Evolutionary conservation across 2,797 vertebrate genomes (phyloP).

Genomic region (Vespertilio murinus): DNA sequence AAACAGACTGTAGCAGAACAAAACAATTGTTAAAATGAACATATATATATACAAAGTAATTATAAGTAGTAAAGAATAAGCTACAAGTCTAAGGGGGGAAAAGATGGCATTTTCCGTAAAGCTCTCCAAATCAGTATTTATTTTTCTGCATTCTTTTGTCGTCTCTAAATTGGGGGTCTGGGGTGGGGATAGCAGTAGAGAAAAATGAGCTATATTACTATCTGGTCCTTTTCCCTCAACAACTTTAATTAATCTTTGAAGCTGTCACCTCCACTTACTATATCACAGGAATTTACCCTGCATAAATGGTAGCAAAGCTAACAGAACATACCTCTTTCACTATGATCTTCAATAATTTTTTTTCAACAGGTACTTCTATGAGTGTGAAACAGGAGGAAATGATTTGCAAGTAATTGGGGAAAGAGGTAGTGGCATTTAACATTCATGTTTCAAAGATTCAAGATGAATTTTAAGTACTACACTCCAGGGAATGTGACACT

Average conservation of each 20-base stretch:
- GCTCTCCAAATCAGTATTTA: neutral
- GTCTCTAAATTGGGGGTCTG: neutral
- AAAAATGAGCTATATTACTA: neutral
- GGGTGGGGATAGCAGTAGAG: neutral
- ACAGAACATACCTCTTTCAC: neutral
- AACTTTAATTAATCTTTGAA: slow-evolving; percentile 7
- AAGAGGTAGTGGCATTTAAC: neutral
- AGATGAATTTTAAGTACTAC: slow-evolving; percentile 22
- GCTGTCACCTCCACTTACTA: neutral
- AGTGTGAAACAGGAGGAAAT: slow-evolving; percentile 5
- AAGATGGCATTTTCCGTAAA: neutral
- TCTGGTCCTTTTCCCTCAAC: neutral
- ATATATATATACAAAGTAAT: slow-evolving; percentile 14
- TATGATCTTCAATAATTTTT: neutral
- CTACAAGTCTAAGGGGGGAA: neutral
- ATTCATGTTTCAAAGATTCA: slow-evolving; percentile 34
- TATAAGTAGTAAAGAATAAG: neutral
- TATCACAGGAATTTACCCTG: neutral
- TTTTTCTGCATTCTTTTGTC: slow-evolving; percentile 35
- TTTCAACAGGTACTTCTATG: neutral
- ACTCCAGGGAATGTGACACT: neutral
- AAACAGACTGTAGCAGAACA: neutral
- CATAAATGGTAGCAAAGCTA: neutral
- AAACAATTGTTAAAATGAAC: slow-evolving; percentile 6
- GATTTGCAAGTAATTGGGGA: neutral